phyloP scores from a whole-genome alignment of 2,113 vertebrate species.

The Pheucticus melanocephalus region DNA sequence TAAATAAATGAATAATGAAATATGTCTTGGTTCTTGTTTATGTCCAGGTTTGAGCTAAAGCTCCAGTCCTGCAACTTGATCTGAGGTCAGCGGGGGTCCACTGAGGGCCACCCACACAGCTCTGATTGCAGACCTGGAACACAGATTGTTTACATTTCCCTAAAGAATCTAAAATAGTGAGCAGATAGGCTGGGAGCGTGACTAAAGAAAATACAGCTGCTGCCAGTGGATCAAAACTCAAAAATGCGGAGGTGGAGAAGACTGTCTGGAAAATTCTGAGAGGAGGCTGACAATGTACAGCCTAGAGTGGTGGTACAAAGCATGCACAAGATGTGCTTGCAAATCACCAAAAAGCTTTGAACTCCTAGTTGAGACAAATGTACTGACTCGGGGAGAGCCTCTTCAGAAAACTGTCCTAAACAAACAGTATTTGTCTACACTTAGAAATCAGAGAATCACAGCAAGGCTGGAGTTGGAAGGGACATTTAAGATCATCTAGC shows the following conservation, averaged over 20 bases:
- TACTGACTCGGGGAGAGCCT: neutral
- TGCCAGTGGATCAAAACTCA: slow-evolving; percentile 19
- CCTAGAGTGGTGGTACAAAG: neutral
- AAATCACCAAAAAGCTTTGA: neutral
- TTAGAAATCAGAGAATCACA: neutral
- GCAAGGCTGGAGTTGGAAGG: neutral
- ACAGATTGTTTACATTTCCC: slow-evolving; percentile 52
- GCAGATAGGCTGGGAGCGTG: slow-evolving; percentile 35
- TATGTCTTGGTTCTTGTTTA: slow-evolving; percentile 15
- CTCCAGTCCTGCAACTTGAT: slow-evolving; percentile 40
- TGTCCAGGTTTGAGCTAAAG: slow-evolving; percentile 13
- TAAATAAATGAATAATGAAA: slow-evolving; percentile 12
- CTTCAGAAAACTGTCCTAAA: neutral
- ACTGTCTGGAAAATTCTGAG: neutral
- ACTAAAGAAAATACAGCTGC: slow-evolving; percentile 65
- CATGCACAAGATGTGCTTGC: neutral
- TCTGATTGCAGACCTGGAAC: slow-evolving; percentile 48
- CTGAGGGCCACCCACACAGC: slow-evolving; percentile 34
- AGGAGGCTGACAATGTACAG: neutral
- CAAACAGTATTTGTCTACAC: neutral
- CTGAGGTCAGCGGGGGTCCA: slow-evolving; percentile 36
- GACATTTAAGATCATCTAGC: neutral
- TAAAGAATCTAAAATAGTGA: slow-evolving; percentile 50
- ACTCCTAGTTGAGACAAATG: neutral
- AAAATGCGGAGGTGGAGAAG: neutral